These are phyloP conservation scores for Ischnus inquisitorius DNA, from an alignment of 2,888 invertebrate genomes.

Conservation along the genomic window DNA sequence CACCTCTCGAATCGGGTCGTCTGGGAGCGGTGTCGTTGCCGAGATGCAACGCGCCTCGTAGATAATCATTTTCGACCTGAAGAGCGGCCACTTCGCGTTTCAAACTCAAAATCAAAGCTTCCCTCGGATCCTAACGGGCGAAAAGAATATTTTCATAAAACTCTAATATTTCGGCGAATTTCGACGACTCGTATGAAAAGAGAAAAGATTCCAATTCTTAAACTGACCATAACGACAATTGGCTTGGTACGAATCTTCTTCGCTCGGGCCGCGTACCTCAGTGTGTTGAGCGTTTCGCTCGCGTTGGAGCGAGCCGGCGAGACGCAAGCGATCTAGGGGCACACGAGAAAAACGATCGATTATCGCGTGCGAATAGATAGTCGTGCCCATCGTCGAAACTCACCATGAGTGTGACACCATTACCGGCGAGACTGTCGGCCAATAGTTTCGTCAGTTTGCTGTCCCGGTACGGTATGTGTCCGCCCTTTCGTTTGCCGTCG, in stretches of 20 bases:
- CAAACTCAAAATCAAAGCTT: conserved; percentile 94
- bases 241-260: conserved; percentile 97
- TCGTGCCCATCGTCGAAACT: conserved; percentile 69
- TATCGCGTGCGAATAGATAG: conserved; percentile 13
- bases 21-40: conserved; percentile 85
- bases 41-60: conserved; percentile 91
- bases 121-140: conserved; percentile 92
- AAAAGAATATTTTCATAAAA: not conserved
- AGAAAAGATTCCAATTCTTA: not conserved
- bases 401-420: conserved; percentile 97
- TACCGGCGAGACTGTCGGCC: conserved; percentile 97
- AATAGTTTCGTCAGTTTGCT: conserved; percentile 97
- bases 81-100: conserved; percentile 95
- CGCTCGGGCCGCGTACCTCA: conserved; percentile 96
- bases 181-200: too few relatives aligned
- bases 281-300: conserved; percentile 95
- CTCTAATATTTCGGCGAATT: too few relatives aligned
- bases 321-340: conserved; percentile 95
- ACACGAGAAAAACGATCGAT: conserved; percentile 43
- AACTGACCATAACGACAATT: conserved; percentile 95
- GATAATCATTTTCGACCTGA: conserved; percentile 95
- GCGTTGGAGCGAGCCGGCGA: conserved; percentile 95
- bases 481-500: conserved; percentile 91
- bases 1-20: conserved; percentile 76
- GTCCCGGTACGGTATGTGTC: conserved; percentile 97